A percentile compares a stretch with the other conserved stretches of the same genome.
phyloP scores from a whole-genome alignment of 2,797 vertebrate species.

The Xiphophorus birchmanni region DNA sequence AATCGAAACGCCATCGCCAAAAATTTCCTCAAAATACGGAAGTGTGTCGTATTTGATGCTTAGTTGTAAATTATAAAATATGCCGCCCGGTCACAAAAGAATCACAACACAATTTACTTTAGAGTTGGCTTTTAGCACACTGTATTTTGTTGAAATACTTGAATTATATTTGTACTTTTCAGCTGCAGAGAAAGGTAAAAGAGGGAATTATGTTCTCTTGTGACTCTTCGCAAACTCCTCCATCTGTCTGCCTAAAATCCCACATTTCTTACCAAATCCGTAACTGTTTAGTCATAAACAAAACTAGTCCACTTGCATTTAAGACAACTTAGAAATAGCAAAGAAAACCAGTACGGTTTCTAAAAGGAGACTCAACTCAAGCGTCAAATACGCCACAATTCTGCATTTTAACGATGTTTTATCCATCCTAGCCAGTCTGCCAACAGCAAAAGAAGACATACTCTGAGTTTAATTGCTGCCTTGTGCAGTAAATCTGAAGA shows the following conservation, averaged over 20 bases:
- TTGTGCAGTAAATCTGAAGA: not conserved
- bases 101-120: not conserved
- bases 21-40: not conserved
- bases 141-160: not conserved
- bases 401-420: no score
- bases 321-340: not conserved
- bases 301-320: not conserved
- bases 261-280: not conserved
- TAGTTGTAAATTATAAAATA: not conserved
- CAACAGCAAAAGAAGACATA: not conserved
- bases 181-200: not conserved
- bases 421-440: not conserved
- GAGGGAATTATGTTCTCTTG: no score
- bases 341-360: not conserved
- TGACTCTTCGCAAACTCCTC: not conserved
- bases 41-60: not conserved
- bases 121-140: not conserved
- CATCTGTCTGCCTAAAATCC: no score
- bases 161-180: not conserved
- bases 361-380: no score
- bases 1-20: not conserved
- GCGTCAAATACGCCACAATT: no score
- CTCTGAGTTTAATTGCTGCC: not conserved
- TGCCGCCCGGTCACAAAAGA: not conserved
- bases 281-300: not conserved